phyloP scores from a whole-genome alignment of 2,113 vertebrate genomes.

The Aegithalos caudatus region DNA sequence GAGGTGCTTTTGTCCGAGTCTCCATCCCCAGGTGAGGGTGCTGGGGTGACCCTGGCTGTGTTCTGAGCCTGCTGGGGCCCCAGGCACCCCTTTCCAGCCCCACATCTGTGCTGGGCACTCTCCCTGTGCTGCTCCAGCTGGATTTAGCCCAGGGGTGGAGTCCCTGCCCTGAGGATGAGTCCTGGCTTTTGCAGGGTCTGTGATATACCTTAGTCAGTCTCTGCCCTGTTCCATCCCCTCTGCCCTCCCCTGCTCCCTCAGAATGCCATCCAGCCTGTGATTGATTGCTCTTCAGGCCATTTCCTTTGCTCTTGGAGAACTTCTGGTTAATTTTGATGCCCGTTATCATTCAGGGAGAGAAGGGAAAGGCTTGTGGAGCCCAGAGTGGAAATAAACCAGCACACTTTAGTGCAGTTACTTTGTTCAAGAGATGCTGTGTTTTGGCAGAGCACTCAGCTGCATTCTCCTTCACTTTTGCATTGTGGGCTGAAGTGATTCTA shows the following conservation, averaged over 20 bases:
- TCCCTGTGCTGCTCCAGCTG: not conserved
- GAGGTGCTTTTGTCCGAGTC: not conserved
- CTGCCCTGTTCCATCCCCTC: not conserved
- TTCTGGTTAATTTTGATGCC: conserved; percentile 40
- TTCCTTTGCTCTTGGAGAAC: not conserved
- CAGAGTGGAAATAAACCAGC: not conserved
- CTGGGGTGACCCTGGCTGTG: not conserved
- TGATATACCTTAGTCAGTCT: not conserved
- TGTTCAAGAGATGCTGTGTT: not conserved
- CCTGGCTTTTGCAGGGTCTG: not conserved
- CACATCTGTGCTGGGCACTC: not conserved
- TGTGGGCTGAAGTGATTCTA: not conserved
- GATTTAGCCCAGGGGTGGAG: not conserved
- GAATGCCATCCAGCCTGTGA: not conserved
- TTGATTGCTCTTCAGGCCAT: not conserved
- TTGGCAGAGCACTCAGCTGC: not conserved
- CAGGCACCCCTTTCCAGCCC: accelerated
- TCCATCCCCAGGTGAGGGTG: not conserved
- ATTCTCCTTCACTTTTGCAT: not conserved
- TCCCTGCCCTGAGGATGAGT: not conserved
- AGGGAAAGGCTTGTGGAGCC: not conserved
- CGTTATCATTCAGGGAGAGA: not conserved
- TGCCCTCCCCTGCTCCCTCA: not conserved
- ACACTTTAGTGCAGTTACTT: not conserved
- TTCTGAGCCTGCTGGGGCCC: not conserved